Conservation (phyloP, 2,113 vertebrate species). For the Nyctereutes procyonoides region DNA sequence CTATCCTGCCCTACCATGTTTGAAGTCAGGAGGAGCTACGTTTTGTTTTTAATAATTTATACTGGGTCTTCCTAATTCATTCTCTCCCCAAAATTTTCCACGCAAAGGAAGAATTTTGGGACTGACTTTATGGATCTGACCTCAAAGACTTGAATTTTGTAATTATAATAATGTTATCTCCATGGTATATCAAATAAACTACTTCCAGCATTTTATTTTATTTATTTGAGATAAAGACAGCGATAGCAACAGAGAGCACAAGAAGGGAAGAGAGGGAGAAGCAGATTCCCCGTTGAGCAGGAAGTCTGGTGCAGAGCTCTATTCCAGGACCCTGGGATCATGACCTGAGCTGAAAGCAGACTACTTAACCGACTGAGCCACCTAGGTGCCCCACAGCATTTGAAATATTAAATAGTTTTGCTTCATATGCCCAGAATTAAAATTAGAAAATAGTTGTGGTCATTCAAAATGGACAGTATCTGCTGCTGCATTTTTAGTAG, state of each 20-base stretch:
- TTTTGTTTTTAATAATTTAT: background rate
- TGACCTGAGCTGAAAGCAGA: too few species aligned
- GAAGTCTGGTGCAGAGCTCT: too few species aligned
- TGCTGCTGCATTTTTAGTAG: background rate
- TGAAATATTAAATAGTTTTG: conserved; percentile 12
- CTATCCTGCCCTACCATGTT: background rate
- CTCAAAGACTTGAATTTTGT: conserved; percentile 42
- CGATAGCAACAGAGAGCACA: too few species aligned
- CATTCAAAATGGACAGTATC: background rate
- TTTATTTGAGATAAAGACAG: too few species aligned
- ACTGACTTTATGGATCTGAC: background rate
- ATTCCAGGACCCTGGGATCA: too few species aligned
- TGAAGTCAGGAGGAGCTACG: background rate
- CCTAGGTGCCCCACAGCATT: background rate
- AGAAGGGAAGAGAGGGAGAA: too few species aligned
- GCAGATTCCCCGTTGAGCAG: too few species aligned
- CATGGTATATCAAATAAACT: background rate
- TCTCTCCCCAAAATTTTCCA: background rate
- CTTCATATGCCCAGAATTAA: background rate
- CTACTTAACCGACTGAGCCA: too few species aligned
- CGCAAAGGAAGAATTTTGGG: background rate
- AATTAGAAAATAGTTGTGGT: background rate
- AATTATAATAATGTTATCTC: background rate
- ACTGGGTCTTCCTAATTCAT: background rate
- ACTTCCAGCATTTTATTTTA: background rate